Base-by-base conservation (phyloP, 2,797 vertebrate species). In the Phylloscopus collybita region DNA sequence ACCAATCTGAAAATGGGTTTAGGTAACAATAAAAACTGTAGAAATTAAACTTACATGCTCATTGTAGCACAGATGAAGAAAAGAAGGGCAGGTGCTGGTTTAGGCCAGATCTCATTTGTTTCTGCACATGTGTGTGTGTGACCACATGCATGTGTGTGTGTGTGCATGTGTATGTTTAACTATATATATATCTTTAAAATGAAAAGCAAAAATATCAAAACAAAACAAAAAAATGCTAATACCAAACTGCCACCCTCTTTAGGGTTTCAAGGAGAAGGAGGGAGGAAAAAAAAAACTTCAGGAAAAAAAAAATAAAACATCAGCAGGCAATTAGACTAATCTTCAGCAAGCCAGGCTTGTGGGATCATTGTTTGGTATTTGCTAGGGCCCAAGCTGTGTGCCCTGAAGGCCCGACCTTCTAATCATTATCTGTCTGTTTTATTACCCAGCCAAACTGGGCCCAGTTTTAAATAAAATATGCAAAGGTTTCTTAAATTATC, bases 401-500 rank as follows among this genome's bases (percentile, higher is more conserved):
- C 99, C 99, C 99, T 98, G 98, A 98, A 99, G 99, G 99, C 98
- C 98, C 98, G 99, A 99, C 99, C 99, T 99, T 99, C 99, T 99
- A 99, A 99, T 99, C 99, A 99, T 99, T 99, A 99, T 99, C 99
- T 99, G 99, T 99, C 99, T 99, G 99, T 99, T 99, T 99, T 99
- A 99, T 99, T 99, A 99, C 99, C 99, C 99, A 99, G 98, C 99
- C 99, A 99, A 99, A 99, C 99, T 99, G 98, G 98, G 99, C 99
- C 99, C 99, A 99, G 99, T 99, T 99, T 99, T 99, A 99, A 99
- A 99, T 99, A 99, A 99, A 99, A 99, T 99, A 99, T 99, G 99
- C 99, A 99, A 99, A 99, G 99, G 99, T 99, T 99, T 99, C 99
- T 99, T 99, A 99, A 99, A 99, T 99, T 99, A 99, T 99, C 99